A percentile compares a stretch with the other conserved stretches of the same genome.
Conservation (phyloP, 2,888 invertebrate genomes). For the Euphydryas editha region DNA sequence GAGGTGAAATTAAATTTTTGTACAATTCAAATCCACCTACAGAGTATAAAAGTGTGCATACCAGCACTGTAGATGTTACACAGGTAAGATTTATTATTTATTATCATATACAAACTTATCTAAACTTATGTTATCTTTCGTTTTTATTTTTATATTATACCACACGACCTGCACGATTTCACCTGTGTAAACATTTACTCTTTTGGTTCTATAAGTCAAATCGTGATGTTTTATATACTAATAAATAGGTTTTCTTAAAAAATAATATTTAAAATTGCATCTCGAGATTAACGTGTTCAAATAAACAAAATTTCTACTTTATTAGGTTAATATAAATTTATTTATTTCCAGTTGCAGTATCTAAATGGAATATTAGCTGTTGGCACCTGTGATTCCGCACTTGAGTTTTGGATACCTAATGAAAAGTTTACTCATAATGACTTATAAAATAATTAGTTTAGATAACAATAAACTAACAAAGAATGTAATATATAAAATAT, state of each 20-base stretch:
- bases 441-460: conserved; percentile 25
- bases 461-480: conserved; percentile 9
- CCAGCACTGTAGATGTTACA: conserved; percentile 71
- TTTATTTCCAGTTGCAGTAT: conserved; percentile 71
- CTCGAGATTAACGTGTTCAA: too few relatives aligned
- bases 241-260: too few relatives aligned
- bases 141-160: too few relatives aligned
- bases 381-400: conserved; percentile 77
- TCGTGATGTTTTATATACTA: background rate
- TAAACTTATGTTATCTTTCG: too few relatives aligned
- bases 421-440: conserved; percentile 48
- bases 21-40: conserved; percentile 74
- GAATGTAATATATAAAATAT: conserved; percentile 22
- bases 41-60: conserved; percentile 63
- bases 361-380: conserved; percentile 74
- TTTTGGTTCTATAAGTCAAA: background rate
- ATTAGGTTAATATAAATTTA: conserved; percentile 10
- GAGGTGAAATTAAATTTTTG: conserved; percentile 75
- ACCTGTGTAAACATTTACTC: too few relatives aligned
- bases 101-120: background rate
- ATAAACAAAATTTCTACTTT: too few relatives aligned
- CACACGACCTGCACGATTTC: too few relatives aligned
- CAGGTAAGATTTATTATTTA: conserved; percentile 56
- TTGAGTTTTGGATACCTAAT: conserved; percentile 79
- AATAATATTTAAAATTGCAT: too few relatives aligned